Percentiles rank a stretch among this genome's conserved stretches.
Evolutionary conservation across 2,888 invertebrate species (phyloP).

Genomic region (Folsomia candida): DNA sequence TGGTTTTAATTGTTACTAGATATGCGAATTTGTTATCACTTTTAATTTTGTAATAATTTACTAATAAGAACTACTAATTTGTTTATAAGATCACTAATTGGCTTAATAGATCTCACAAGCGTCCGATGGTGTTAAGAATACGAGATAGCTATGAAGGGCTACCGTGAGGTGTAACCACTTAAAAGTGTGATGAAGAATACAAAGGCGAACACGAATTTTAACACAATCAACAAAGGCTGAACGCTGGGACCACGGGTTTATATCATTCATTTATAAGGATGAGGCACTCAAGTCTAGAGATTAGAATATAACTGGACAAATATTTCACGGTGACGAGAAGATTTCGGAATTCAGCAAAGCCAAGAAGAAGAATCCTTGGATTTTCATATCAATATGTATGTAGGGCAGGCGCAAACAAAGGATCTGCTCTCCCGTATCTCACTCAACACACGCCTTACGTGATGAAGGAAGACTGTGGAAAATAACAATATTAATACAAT

Average conservation of each 20-base stretch:
- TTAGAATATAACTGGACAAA: neutral
- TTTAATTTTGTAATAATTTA: neutral
- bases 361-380: neutral
- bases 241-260: slow-evolving; percentile 25
- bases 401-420: neutral
- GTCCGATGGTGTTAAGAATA: slow-evolving; percentile 54
- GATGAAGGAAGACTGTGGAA: neutral
- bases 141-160: slow-evolving; percentile 80
- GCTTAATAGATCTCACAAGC: slow-evolving; percentile 19
- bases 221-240: slow-evolving; percentile 63
- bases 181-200: slow-evolving; percentile 86
- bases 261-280: slow-evolving; percentile 44
- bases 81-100: neutral
- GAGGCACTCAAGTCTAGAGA: neutral
- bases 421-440: neutral
- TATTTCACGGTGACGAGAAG: neutral
- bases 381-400: neutral
- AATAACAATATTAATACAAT: neutral
- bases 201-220: slow-evolving; percentile 79
- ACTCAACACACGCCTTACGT: neutral
- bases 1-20: neutral
- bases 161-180: slow-evolving; percentile 92
- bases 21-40: neutral
- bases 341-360: neutral
- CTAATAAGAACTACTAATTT: neutral